Evolutionary conservation across 2,888 invertebrate genomes (phyloP), one percentile per base, ranked within the genome.

Genomic region (Podotricha telesiphe): DNA sequence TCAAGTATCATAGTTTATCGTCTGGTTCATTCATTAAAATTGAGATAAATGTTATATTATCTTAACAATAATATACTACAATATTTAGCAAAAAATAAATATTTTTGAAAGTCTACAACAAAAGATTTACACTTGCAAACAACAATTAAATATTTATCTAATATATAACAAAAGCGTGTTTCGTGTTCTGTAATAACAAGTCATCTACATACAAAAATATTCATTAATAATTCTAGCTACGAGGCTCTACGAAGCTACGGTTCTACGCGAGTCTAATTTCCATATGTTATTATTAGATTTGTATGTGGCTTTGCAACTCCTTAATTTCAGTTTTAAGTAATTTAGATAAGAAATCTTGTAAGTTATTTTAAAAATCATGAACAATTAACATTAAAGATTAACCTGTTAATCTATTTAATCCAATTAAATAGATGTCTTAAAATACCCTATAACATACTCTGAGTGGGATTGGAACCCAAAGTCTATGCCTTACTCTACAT

Each of bases 151-250:
- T 42, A 2, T 42, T 3, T 58, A 40, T 20, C 3, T 58, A 20
- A 58, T 15, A 15, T 19, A 42, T 15, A 58, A 20, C 19, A 40
- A 40, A 58, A 37, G 42, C 40, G 58, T 58, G 37, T 15, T 37
- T 37, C 17, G 20, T 15, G n/a, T 50, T 47, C 47, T 11, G 19
- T 50, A 28, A 48, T 66, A 58, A 58, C 48, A 58, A 22, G 19
- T 66, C 40, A 58, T 58, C 22, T 58, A 50, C 65, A 50, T 66
- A 66, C 40, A 66, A 58, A 66, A 58, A 58, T 55, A 58, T 50
- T 66, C 56, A 66, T 66, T 58, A 66, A 58, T 58, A 66, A 58
- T 20, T 58, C 22, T 13, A 17, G 45, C 45, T 67, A 61, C 53
- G 53, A 62, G 34, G 53, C 17, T 51, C 67, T 61, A 67, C 67